These are phyloP conservation scores for Hypomesus transpacificus DNA, from an alignment of 2,113 vertebrate genomes.

Conservation along the genomic window DNA sequence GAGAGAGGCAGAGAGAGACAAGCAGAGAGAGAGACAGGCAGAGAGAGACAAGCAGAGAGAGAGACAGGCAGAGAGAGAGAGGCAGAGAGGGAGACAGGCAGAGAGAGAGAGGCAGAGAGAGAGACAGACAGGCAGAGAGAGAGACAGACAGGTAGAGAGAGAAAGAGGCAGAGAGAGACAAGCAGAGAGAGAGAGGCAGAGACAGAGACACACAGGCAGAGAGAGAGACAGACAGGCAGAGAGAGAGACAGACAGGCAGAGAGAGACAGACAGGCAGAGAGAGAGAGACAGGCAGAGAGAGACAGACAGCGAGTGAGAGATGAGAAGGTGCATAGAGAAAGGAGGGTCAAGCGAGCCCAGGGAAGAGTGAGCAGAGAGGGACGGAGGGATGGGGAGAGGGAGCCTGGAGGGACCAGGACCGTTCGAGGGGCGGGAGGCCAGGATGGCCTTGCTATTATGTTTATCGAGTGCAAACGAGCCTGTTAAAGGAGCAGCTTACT, in stretches of 20 bases:
- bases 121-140: no score
- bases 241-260: not conserved
- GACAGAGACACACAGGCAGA: not conserved
- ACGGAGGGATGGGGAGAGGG: not conserved
- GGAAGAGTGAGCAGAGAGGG: not conserved
- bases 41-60: no score
- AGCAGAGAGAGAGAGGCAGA: not conserved
- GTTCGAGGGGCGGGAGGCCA: not conserved
- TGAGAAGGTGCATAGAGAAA: not conserved
- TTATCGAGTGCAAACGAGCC: conserved; percentile 51
- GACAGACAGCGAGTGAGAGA: not conserved
- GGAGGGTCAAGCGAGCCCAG: not conserved
- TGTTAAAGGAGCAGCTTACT: conserved; percentile 46
- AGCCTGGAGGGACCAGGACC: not conserved
- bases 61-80: not conserved
- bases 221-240: not conserved
- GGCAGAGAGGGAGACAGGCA: no score
- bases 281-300: not conserved
- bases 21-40: not conserved
- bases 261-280: not conserved
- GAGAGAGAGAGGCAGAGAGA: not conserved
- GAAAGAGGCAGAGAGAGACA: no score
- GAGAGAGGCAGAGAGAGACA: conserved; percentile 1
- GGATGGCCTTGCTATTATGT: conserved; percentile 35
- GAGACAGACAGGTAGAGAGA: not conserved